Conservation (phyloP, 2,888 invertebrate species). For the Helleia helle region DNA sequence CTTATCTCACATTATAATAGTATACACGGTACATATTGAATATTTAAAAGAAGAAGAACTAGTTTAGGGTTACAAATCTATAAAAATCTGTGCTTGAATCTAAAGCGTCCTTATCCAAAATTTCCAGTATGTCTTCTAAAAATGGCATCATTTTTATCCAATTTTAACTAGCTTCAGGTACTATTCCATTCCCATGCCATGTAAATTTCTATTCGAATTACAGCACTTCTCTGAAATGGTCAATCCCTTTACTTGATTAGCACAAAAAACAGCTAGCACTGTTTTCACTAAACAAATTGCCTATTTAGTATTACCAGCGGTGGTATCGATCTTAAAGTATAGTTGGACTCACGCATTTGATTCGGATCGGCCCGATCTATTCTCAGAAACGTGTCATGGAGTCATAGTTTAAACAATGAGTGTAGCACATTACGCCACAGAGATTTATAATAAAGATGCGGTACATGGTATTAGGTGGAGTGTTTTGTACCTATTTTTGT, state of each 20-base stretch:
- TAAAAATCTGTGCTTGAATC: no score
- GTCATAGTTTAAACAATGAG: slow-evolving; percentile 63
- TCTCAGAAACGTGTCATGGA: slow-evolving; percentile 60
- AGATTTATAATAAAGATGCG: slow-evolving; percentile 11
- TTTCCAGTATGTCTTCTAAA: no score
- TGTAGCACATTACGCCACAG: slow-evolving; percentile 31
- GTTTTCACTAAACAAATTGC: slow-evolving; percentile 36
- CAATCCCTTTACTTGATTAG: slow-evolving; percentile 3
- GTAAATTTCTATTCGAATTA: neutral
- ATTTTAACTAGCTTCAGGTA: no score
- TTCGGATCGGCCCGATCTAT: slow-evolving; percentile 61
- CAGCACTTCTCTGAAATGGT: neutral
- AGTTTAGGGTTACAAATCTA: no score
- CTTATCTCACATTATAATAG: no score
- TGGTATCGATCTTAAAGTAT: slow-evolving; percentile 51
- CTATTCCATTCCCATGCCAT: no score
- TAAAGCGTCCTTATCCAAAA: no score
- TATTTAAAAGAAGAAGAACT: no score
- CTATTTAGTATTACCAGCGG: slow-evolving; percentile 49
- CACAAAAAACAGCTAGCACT: slow-evolving; percentile 18
- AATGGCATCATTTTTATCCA: no score
- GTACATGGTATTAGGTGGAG: neutral
- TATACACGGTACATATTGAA: no score
- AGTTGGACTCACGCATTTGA: slow-evolving; percentile 58
- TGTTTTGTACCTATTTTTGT: neutral